A percentile compares a stretch with the other conserved stretches of the same genome.
phyloP scores from a whole-genome alignment of 2,888 invertebrate genomes.

The Acleris holmiana region DNA sequence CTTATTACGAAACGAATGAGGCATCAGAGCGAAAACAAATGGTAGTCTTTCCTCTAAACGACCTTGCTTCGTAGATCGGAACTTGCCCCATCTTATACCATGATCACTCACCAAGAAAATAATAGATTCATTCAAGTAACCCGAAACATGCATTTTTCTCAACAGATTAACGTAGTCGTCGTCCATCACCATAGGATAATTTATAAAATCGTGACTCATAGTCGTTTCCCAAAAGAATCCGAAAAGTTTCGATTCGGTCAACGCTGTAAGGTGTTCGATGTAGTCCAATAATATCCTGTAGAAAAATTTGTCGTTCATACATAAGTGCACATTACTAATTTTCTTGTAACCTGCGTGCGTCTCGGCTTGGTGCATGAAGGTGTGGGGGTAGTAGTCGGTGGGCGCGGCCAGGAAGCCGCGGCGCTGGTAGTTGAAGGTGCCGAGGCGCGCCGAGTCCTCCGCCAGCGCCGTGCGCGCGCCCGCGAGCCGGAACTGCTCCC shows the following conservation, averaged over 20 bases:
- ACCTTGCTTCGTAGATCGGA: constrained; percentile 91
- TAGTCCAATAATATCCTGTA: constrained; percentile 88
- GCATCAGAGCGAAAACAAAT: constrained; percentile 88
- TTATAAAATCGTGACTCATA: constrained; percentile 91
- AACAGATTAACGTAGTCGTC: constrained; percentile 84
- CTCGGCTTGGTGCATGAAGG: constrained; percentile 86
- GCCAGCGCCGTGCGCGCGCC: constrained; percentile 90
- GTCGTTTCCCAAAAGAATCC: constrained; percentile 92
- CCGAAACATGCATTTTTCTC: constrained; percentile 67
- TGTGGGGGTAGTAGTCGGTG: constrained; percentile 91
- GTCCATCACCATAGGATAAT: constrained; percentile 89
- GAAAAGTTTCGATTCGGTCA: constrained; percentile 86
- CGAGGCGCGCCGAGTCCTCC: constrained; percentile 90
- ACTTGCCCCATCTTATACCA: constrained; percentile 92
- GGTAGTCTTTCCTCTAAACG: constrained; percentile 93
- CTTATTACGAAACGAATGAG: constrained; percentile 86
- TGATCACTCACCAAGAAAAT: constrained; percentile 93
- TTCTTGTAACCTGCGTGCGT: constrained; percentile 84
- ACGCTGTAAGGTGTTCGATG: constrained; percentile 82
- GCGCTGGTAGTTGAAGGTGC: constrained; percentile 87
- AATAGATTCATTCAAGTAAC: constrained; percentile 86
- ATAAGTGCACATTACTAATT: constrained; percentile 65
- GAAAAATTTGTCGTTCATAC: constrained; percentile 86
- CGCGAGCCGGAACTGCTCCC: constrained; percentile 88
- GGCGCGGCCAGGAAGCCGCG: constrained; percentile 88